Conservation (phyloP, 2,113 vertebrate species). For the Apus apus region DNA sequence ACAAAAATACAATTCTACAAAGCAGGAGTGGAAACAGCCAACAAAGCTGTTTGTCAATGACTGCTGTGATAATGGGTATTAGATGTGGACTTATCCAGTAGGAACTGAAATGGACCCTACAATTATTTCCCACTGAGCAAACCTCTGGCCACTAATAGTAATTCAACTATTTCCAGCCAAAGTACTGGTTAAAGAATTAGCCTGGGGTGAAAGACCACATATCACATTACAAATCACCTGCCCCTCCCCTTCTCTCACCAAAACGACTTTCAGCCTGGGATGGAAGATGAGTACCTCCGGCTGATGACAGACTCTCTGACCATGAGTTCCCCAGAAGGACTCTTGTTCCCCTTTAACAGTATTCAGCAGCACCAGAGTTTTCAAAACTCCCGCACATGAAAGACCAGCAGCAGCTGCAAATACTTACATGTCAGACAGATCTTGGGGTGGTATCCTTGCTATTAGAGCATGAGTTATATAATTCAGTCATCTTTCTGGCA, state of each 20-base stretch:
- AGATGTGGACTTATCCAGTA: neutral
- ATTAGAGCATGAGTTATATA: neutral
- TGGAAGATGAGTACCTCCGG: neutral
- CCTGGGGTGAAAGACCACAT: neutral
- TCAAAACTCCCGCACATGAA: neutral
- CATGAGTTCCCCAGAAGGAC: neutral
- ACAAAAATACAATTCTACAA: neutral
- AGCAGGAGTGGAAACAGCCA: neutral
- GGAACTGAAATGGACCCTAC: neutral
- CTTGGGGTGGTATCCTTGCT: neutral
- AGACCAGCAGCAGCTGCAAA: constrained; percentile 24
- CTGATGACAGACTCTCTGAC: neutral
- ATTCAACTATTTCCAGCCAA: constrained; percentile 9
- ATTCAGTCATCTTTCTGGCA: neutral
- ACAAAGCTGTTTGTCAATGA: neutral
- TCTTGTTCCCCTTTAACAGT: neutral
- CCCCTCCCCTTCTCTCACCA: neutral
- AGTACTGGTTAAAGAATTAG: constrained; percentile 44
- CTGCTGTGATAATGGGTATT: neutral
- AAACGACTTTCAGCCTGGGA: neutral
- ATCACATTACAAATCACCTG: neutral
- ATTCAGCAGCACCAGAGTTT: constrained; percentile 5
- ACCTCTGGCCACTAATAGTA: neutral
- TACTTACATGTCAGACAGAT: neutral
- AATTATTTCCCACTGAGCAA: neutral